Evolutionary conservation across 2,888 invertebrate genomes (phyloP).

Genomic region (Chydorus sphaericus): DNA sequence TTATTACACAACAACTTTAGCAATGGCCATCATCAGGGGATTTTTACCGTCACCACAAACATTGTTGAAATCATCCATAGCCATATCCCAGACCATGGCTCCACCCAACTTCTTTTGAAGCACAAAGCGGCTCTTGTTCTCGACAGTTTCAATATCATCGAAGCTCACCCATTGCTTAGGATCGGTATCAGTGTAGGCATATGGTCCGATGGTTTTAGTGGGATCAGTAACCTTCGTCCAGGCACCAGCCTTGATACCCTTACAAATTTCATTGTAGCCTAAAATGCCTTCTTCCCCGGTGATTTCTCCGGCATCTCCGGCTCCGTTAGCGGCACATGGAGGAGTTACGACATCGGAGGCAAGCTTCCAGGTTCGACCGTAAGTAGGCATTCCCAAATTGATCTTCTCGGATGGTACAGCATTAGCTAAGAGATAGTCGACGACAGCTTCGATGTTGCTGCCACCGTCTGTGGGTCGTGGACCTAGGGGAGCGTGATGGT

Average conservation of each 20-base stretch:
- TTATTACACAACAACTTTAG: no score
- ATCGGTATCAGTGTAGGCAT: no score
- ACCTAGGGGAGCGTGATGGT: constrained; percentile 3
- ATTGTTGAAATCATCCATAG: no score
- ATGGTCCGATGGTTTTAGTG: not conserved
- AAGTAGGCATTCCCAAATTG: constrained; percentile 51
- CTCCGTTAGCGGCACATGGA: constrained; percentile 40
- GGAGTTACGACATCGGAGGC: constrained; percentile 32
- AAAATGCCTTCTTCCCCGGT: constrained; percentile 46
- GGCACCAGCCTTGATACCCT: not conserved
- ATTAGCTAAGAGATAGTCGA: no score
- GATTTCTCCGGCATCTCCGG: constrained; percentile 45
- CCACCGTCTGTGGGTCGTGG: not conserved
- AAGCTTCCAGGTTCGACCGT: constrained; percentile 51
- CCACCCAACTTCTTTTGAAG: no score
- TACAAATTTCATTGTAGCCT: constrained; percentile 52
- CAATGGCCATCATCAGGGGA: no score
- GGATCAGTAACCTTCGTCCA: not conserved
- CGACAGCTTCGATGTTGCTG: constrained; percentile 34
- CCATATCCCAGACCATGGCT: no score
- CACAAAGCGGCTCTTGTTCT: no score
- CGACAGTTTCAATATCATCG: no score
- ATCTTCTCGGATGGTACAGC: constrained; percentile 47
- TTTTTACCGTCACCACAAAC: no score
- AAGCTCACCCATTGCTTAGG: no score